phyloP scores from a whole-genome alignment of 2,888 invertebrate species.

The Flexamia atlantica region DNA sequence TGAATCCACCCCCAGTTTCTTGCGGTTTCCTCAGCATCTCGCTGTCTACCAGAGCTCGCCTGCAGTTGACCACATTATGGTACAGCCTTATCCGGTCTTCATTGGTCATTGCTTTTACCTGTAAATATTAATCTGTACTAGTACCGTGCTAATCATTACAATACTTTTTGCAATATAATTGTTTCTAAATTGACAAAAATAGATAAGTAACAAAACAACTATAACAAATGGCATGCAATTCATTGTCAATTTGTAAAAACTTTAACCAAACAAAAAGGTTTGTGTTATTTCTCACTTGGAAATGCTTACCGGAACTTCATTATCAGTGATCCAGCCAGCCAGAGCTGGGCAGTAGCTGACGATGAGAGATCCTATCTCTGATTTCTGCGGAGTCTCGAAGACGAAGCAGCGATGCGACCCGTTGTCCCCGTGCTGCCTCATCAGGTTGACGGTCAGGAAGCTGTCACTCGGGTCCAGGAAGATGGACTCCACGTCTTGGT shows the following conservation, averaged over 20 bases:
- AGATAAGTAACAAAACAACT: too few species aligned
- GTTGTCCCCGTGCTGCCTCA: constrained; percentile 83
- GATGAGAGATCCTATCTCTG: constrained; percentile 94
- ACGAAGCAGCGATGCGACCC: constrained; percentile 90
- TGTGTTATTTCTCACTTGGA: neutral
- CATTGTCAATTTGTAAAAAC: too few species aligned
- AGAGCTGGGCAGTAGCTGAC: constrained; percentile 93
- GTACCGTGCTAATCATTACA: too few species aligned
- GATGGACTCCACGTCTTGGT: constrained; percentile 93
- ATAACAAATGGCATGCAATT: too few species aligned
- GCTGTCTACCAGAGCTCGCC: constrained; percentile 90
- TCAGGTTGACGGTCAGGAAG: constrained; percentile 93
- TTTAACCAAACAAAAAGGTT: too few species aligned
- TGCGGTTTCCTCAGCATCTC: constrained; percentile 90
- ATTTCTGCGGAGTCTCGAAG: constrained; percentile 93
- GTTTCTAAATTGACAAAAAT: neutral
- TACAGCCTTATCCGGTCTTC: constrained; percentile 93
- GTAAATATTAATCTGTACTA: too few species aligned
- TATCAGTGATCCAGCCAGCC: constrained; percentile 89
- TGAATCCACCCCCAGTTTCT: constrained; percentile 90
- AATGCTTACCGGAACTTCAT: constrained; percentile 79
- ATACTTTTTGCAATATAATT: too few species aligned
- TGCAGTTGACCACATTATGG: constrained; percentile 90
- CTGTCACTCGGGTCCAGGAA: constrained; percentile 95
- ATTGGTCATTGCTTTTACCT: constrained; percentile 85